Conservation (phyloP, 2,113 vertebrate species). For the Romanogobio albipinnatus region DNA sequence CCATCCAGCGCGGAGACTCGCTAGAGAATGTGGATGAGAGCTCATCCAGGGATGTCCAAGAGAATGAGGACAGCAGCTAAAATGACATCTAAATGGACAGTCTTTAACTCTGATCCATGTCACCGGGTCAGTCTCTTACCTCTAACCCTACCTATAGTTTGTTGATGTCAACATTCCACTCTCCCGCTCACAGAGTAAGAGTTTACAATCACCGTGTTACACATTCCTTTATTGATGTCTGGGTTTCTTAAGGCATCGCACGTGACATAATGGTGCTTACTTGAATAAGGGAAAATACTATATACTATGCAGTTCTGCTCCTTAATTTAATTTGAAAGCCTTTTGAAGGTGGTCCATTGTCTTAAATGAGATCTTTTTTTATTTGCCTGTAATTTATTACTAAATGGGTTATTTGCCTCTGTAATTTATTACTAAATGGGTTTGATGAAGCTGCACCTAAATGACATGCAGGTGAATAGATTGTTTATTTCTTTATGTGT, state of each 20-base stretch:
- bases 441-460: neutral
- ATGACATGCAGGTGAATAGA: conserved; percentile 9
- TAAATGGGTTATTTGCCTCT: conserved; percentile 12
- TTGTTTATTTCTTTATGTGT: conserved; percentile 7
- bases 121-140: neutral
- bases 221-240: neutral
- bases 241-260: neutral
- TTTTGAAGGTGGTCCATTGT: neutral
- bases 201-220: neutral
- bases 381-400: conserved; percentile 23
- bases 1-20: conserved; percentile 75
- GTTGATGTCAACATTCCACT: neutral
- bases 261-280: neutral
- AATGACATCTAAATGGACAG: neutral
- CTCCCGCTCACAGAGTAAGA: neutral
- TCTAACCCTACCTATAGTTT: neutral
- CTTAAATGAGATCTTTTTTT: neutral
- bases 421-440: conserved; percentile 5
- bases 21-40: conserved; percentile 81
- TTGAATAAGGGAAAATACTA: neutral
- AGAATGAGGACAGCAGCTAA: conserved; percentile 72
- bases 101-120: neutral
- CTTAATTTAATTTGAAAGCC: neutral
- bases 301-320: neutral
- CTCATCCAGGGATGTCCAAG: conserved; percentile 59